Percentiles rank a stretch among this genome's conserved stretches.
phyloP scores from a whole-genome alignment of 2,888 invertebrate species.

The Serrognathus titanus region DNA sequence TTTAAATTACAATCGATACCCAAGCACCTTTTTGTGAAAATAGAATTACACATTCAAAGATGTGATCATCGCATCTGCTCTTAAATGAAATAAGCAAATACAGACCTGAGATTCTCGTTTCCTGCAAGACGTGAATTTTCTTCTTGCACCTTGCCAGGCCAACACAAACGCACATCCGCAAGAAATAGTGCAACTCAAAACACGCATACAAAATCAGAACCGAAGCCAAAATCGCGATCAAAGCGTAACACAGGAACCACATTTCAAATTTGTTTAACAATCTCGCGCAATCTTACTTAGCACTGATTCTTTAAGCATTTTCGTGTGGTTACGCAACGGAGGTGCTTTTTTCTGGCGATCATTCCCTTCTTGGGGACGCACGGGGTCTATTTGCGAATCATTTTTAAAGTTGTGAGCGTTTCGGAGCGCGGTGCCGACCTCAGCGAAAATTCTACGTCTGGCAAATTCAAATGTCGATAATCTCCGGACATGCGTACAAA shows the following conservation, averaged over 20 bases:
- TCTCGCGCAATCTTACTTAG: background rate
- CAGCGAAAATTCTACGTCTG: background rate
- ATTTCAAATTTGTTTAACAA: background rate
- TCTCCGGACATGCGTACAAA: background rate
- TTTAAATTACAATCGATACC: too few species aligned
- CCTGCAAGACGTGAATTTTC: conserved; percentile 62
- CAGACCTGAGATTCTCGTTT: conserved; percentile 49
- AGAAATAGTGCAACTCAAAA: conserved; percentile 72
- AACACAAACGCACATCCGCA: conserved; percentile 66
- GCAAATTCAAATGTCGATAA: conserved; percentile 5
- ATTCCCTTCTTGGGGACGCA: too few species aligned
- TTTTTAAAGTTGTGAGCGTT: too few species aligned
- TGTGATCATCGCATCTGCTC: background rate
- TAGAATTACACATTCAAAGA: too few species aligned
- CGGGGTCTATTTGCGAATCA: too few species aligned
- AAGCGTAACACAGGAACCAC: conserved; percentile 32
- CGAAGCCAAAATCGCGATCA: conserved; percentile 49
- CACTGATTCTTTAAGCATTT: background rate
- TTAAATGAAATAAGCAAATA: background rate
- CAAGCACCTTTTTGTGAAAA: too few species aligned
- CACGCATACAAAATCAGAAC: conserved; percentile 57
- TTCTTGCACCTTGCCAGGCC: conserved; percentile 63
- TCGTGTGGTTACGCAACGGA: too few species aligned
- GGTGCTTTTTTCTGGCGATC: too few species aligned
- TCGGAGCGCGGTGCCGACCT: too few species aligned